phyloP scores from a whole-genome alignment of 2,797 vertebrate species.

The Trematomus bernacchii region DNA sequence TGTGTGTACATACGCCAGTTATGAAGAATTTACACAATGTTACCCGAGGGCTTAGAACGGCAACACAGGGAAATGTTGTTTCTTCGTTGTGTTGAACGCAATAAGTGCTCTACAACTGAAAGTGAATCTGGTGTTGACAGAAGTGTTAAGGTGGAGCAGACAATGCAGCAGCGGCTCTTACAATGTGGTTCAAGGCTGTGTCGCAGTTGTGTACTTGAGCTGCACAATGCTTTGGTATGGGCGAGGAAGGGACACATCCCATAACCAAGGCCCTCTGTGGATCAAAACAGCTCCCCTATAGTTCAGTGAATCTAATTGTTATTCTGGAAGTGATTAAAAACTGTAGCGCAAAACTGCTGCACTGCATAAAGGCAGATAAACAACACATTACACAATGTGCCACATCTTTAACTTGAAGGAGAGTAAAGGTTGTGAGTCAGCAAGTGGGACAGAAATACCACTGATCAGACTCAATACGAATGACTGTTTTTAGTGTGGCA shows the following conservation, averaged over 20 bases:
- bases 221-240: conserved; percentile 80
- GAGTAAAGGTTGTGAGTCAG: background rate
- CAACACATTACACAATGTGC: background rate
- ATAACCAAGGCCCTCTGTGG: conserved; percentile 29
- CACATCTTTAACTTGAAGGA: background rate
- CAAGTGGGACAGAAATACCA: conserved; percentile 28
- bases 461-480: conserved; percentile 40
- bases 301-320: conserved; percentile 28
- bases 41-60: conserved; percentile 34
- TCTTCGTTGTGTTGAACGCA: conserved; percentile 29
- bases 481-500: conserved; percentile 24
- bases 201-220: conserved; percentile 75
- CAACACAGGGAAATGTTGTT: conserved; percentile 50
- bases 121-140: conserved; percentile 77
- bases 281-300: conserved; percentile 43
- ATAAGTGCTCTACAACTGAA: conserved; percentile 57
- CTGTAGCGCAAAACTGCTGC: background rate
- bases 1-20: conserved; percentile 24
- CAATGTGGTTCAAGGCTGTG: conserved; percentile 86
- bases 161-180: conserved; percentile 75
- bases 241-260: conserved; percentile 77
- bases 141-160: conserved; percentile 64
- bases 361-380: background rate
- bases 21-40: conserved; percentile 15
- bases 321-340: conserved; percentile 25